Conservation (phyloP, 2,888 invertebrate genomes). For the Nomada fabriciana region DNA sequence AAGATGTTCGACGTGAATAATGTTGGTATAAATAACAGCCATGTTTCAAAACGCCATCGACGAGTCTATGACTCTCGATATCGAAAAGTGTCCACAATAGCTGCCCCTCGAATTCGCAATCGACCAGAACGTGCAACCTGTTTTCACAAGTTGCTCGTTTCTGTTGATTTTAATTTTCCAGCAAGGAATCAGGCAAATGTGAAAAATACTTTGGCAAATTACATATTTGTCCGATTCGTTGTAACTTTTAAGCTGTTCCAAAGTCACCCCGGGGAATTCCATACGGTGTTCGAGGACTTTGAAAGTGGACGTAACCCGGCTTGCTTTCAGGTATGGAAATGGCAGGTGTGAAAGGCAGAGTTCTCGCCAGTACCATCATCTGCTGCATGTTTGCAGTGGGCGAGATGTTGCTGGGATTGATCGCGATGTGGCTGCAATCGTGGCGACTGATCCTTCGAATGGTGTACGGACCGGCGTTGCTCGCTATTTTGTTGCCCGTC, state of each 20-base stretch:
- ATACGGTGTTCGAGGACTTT: background rate
- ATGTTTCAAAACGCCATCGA: slow-evolving; percentile 27
- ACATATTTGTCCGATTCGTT: background rate
- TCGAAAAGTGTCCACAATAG: slow-evolving; percentile 22
- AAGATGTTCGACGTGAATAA: slow-evolving; percentile 53
- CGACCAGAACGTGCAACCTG: too few relatives aligned
- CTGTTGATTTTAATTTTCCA: too few relatives aligned
- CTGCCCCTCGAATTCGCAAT: background rate
- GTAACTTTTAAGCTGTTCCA: background rate
- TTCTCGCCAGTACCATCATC: slow-evolving; percentile 89
- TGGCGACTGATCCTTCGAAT: slow-evolving; percentile 89
- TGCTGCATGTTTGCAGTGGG: slow-evolving; percentile 90
- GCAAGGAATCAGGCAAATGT: too few relatives aligned
- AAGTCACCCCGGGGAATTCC: background rate
- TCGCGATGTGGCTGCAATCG: slow-evolving; percentile 88
- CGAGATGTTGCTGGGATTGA: slow-evolving; percentile 88
- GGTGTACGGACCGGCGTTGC: slow-evolving; percentile 88
- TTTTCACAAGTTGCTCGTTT: too few relatives aligned
- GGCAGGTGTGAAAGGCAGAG: slow-evolving; percentile 90
- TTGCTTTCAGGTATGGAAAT: slow-evolving; percentile 89
- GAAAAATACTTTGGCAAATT: background rate
- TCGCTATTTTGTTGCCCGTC: slow-evolving; percentile 89
- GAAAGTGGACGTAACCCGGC: background rate
- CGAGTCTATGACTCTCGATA: slow-evolving; percentile 22
- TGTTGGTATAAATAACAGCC: slow-evolving; percentile 54